These are phyloP conservation scores for Philotrypesis tridentata DNA, from an alignment of 1,140 invertebrate genomes.

Conservation along the genomic window DNA sequence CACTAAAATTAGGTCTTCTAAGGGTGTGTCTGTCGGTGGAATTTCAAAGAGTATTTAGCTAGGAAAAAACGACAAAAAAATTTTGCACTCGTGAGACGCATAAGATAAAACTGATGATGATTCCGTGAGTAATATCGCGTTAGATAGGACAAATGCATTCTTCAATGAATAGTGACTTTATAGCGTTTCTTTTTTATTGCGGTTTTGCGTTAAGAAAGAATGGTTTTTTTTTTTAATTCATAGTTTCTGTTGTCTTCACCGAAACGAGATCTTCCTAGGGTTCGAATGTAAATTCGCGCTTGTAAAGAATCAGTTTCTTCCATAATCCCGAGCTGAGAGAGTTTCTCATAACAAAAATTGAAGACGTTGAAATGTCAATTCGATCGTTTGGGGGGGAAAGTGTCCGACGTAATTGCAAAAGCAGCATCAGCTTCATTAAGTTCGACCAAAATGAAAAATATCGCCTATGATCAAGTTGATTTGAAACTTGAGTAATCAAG, in stretches of 20 bases:
- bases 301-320: constrained; percentile 52
- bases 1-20: constrained; percentile 33
- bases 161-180: neutral
- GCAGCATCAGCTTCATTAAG: too few relatives aligned
- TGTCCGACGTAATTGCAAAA: too few relatives aligned
- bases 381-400: too few relatives aligned
- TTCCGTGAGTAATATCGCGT: neutral
- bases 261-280: neutral
- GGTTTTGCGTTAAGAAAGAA: neutral
- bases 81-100: constrained; percentile 18
- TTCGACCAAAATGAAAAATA: too few relatives aligned
- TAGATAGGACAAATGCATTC: constrained; percentile 45
- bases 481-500: too few relatives aligned
- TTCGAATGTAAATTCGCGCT: constrained; percentile 30
- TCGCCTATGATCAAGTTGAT: too few relatives aligned
- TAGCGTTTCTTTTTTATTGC: constrained; percentile 1
- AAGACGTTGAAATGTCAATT: neutral
- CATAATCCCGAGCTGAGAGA: constrained; percentile 23
- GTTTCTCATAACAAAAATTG: constrained; percentile 40
- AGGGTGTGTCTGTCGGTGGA: constrained; percentile 18
- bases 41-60: constrained; percentile 41
- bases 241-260: neutral
- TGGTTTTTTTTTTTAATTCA: neutral
- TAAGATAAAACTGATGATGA: neutral
- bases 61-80: constrained; percentile 26